Conservation (phyloP, 2,888 invertebrate species). For the Hirtodrosophila alboralis region DNA sequence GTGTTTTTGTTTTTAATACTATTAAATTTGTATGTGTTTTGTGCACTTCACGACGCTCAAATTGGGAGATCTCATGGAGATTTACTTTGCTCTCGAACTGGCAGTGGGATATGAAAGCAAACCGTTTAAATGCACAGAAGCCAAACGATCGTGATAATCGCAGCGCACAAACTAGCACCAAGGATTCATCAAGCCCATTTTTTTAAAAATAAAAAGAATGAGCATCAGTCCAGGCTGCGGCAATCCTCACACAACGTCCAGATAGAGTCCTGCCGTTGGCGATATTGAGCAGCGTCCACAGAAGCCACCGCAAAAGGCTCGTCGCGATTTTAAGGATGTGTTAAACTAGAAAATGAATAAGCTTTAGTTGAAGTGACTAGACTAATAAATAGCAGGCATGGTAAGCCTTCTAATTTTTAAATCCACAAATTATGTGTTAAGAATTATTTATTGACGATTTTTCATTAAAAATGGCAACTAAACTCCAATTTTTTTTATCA, state of each 20-base stretch:
- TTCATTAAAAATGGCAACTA: too few species aligned
- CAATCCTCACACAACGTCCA: constrained; percentile 86
- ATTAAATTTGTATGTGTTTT: constrained; percentile 44
- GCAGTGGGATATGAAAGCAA: constrained; percentile 23
- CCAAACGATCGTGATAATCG: constrained; percentile 9
- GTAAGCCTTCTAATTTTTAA: too few species aligned
- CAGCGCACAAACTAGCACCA: constrained; percentile 43
- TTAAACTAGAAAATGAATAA: constrained; percentile 83
- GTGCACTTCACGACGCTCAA: constrained; percentile 10
- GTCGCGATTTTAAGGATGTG: constrained; percentile 84
- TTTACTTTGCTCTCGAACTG: constrained; percentile 6
- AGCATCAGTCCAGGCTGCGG: constrained; percentile 10
- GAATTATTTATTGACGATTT: too few species aligned
- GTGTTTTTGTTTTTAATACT: constrained; percentile 52
- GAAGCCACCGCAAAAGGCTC: constrained; percentile 90
- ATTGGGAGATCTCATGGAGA: constrained; percentile 17
- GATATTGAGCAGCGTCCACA: constrained; percentile 87
- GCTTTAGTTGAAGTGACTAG: too few species aligned
- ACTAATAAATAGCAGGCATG: too few species aligned
- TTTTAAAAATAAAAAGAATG: too few species aligned
- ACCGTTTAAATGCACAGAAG: constrained; percentile 41
- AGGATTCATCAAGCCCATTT: constrained; percentile 42
- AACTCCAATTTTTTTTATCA: too few species aligned
- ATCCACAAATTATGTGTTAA: too few species aligned
- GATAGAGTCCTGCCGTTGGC: constrained; percentile 77